Evolutionary conservation across 2,888 invertebrate species (phyloP).

Genomic region (Pharmacophagus antenor): DNA sequence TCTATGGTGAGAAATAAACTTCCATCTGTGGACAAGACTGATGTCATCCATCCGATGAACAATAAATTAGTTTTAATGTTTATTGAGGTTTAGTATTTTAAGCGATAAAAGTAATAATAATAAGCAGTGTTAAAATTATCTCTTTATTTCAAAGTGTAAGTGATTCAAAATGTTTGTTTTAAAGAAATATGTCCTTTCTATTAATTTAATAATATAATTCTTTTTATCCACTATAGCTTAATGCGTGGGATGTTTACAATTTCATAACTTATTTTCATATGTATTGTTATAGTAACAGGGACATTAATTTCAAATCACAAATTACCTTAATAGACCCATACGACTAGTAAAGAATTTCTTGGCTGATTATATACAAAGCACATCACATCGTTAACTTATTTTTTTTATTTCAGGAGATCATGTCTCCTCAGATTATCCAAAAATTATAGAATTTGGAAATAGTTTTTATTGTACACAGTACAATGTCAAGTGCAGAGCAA

Average conservation of each 20-base stretch:
- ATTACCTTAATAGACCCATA: conserved; percentile 30
- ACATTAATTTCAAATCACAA: conserved; percentile 12
- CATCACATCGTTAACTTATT: conserved; percentile 37
- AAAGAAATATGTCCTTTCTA: conserved; percentile 12
- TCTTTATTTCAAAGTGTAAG: background rate
- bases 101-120: conserved; percentile 23
- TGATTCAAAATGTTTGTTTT: background rate
- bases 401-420: conserved; percentile 60
- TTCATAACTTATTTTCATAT: conserved; percentile 35
- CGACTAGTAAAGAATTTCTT: background rate
- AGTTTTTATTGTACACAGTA: conserved; percentile 59
- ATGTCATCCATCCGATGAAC: conserved; percentile 42
- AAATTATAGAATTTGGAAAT: conserved; percentile 49
- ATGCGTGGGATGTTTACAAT: conserved; percentile 71
- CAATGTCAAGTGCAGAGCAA: conserved; percentile 79
- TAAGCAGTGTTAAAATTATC: background rate
- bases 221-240: conserved; percentile 43
- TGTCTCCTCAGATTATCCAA: conserved; percentile 53
- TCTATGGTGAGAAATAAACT: conserved; percentile 22
- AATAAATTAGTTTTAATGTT: conserved; percentile 36
- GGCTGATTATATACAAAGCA: conserved; percentile 34
- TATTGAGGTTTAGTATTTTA: conserved; percentile 31
- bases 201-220: conserved; percentile 25
- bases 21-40: conserved; percentile 33
- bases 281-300: conserved; percentile 19